Conservation (phyloP, 2,113 vertebrate genomes). For the Mesocricetus auratus region DNA sequence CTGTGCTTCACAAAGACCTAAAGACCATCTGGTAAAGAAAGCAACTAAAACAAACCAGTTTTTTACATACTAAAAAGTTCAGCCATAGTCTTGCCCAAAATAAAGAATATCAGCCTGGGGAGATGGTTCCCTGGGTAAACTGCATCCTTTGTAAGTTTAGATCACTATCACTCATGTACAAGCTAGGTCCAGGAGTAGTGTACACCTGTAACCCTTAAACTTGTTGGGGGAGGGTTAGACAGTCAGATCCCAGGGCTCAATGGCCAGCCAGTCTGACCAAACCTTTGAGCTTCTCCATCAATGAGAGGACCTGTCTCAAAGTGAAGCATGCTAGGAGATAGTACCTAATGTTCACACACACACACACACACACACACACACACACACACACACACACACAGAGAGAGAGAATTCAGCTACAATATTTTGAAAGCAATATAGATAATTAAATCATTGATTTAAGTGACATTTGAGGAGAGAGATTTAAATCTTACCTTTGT, state of each 20-base stretch:
- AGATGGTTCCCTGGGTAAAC: background rate
- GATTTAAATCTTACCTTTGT: slow-evolving; percentile 25
- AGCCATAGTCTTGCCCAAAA: background rate
- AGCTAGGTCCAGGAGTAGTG: background rate
- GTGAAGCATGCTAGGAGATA: background rate
- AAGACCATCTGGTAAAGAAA: slow-evolving; percentile 12
- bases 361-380: accelerated
- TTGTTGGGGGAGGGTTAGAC: background rate
- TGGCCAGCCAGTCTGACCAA: background rate
- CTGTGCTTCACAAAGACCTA: slow-evolving; percentile 28
- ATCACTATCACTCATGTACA: background rate
- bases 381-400: background rate
- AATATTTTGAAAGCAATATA: background rate
- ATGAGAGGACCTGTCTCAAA: background rate
- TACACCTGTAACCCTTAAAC: background rate
- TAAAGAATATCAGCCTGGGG: background rate
- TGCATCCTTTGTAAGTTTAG: background rate
- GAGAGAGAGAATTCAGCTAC: background rate
- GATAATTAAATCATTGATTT: background rate
- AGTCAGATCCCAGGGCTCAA: background rate
- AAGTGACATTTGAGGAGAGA: background rate
- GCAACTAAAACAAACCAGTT: slow-evolving; percentile 18
- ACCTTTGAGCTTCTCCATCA: background rate
- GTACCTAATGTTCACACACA: too few relatives aligned
- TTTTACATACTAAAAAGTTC: background rate